These are phyloP conservation scores for Theocolax elegans DNA, from an alignment of 1,140 invertebrate species.

Conservation along the genomic window DNA sequence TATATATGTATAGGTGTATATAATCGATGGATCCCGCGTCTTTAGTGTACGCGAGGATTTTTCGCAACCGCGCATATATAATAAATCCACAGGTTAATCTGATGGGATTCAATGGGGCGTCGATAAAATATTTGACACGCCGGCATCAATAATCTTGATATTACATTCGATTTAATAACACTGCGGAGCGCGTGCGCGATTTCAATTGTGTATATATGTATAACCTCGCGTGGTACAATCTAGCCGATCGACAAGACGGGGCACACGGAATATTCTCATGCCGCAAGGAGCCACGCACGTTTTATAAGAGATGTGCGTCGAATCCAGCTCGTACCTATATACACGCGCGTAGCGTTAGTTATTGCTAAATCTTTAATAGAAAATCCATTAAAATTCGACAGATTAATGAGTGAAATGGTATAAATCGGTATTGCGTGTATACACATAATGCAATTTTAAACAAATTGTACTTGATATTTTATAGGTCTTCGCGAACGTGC, in stretches of 20 bases:
- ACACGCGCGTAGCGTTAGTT: not conserved
- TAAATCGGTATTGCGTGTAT: not conserved
- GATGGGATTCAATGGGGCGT: slow-evolving; percentile 30
- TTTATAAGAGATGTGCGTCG: not conserved
- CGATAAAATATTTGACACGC: slow-evolving; percentile 28
- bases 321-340: not conserved
- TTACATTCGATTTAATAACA: slow-evolving; percentile 26
- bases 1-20: too few relatives aligned
- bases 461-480: too few relatives aligned
- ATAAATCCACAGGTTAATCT: slow-evolving; percentile 25
- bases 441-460: not conserved
- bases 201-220: slow-evolving; percentile 12
- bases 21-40: too few relatives aligned
- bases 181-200: not conserved
- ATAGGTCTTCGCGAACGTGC: too few relatives aligned
- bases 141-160: slow-evolving; percentile 48
- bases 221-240: not conserved
- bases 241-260: not conserved
- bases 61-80: slow-evolving; percentile 15
- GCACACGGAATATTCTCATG: not conserved
- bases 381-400: not conserved
- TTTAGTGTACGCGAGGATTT: too few relatives aligned
- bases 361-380: not conserved
- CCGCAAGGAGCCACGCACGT: too few relatives aligned
- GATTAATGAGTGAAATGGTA: not conserved